Evolutionary conservation across 2,888 invertebrate genomes (phyloP), one percentile per base, ranked within the genome.

Genomic region (Catocala fraxini): DNA sequence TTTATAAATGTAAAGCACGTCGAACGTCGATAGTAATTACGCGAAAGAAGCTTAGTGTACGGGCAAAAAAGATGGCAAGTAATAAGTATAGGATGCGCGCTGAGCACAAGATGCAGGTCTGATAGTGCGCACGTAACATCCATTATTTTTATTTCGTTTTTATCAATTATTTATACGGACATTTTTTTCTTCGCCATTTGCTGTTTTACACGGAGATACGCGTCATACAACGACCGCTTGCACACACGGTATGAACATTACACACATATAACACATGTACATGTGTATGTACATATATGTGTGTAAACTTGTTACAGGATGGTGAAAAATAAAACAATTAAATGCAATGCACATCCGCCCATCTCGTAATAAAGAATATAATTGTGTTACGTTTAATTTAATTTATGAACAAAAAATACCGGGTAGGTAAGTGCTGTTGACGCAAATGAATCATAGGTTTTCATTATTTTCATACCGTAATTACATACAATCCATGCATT

Each of bases 1-100:
- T 61, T 56, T 34, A 56, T 62, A 53, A 68, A 68, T 68, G 62
- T 64, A 65, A 69, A 64, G 51, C 67, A 60, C 58, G 75, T 72
- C 25, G n/a, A 42, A 42, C 54, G 57, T 61, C 51, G 45, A 59
- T 59, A 61, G 59, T 53, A 76, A 73, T 73, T 70, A 76, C 59
- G 74, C 25, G 55, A 70, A 58, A 63, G 42, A 64, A 64, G 47
- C 65, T 68, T 73, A 57, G 59, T 54, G 39, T 58, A 55, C 47
- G 64, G 25, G 51, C 42, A 65, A 65, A 73, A 68, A 64, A 56
- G 46, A 71, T 62, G 59, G 65, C 51, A 68, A 51, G 48, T 49
- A 57, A 43, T 74, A 63, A 74, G 63, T 65, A 62, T 54, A 48
- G 59, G 71, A 66, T 63, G 57, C 59, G 54, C 59, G 52, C 41